Evolutionary conservation across 2,113 vertebrate genomes (phyloP), one percentile per base, ranked within the genome.

Genomic region (Eidolon helvum): DNA sequence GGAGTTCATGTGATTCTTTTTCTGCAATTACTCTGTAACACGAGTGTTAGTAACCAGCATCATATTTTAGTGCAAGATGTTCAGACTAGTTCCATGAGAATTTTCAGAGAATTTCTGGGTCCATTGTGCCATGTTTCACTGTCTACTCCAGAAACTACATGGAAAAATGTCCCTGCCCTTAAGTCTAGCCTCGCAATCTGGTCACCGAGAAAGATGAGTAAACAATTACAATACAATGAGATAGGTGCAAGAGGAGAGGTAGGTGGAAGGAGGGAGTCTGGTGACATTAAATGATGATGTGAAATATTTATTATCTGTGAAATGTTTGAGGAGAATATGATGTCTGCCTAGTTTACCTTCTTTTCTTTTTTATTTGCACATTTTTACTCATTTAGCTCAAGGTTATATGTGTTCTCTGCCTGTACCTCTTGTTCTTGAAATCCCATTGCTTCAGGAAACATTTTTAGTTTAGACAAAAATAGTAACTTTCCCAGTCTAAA

Each of bases 381-480:
- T 80, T 80, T 74, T 38, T n/a, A 72, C 55, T 21, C 3, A 2
- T 72, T 80, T 38, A 35, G 65, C 35, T 28, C 3, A 5, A 77
- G 57, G 19, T 19, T 45, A 4, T 24, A 11, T 19, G n/a, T 69
- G n/a, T 69, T 43, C 45, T 65, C 45, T 55, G 12, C 28, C 24
- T 75, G 38, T 33, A 28, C 28, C 48, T 94, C 57, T 90, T 50
- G 59, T 53, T 79, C 74, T 94, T 40, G 48, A 68, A 91, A 80
- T 68, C 9, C 38, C 1, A 9, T 22, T 28, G 22, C 63, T 63
- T 94, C 53, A 66, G 71, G 90, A 43, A 61, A 80, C 28, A 16
- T 50, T 48, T 78, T 85, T 28, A 26, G 8, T 53, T 68, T 24
- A 35, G 55, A 30, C n/a, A 30, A 75, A 91, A 30, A 50, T 4